These are phyloP conservation scores for Gastracanthus pulcherrimus DNA, from an alignment of 2,888 invertebrate genomes.

Conservation along the genomic window DNA sequence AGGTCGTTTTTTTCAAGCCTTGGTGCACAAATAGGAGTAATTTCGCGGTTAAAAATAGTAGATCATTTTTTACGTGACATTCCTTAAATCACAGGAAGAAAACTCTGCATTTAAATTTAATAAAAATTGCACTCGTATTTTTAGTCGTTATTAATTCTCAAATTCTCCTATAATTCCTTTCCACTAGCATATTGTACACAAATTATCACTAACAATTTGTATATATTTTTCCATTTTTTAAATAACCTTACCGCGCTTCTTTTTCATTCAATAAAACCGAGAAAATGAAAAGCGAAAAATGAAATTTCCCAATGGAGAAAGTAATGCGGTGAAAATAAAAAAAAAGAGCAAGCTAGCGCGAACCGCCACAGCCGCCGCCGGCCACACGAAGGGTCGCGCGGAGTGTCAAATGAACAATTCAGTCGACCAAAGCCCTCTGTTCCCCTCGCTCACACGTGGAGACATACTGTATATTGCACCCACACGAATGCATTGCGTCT, in stretches of 20 bases:
- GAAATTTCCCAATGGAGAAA: neutral
- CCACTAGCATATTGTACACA: no score
- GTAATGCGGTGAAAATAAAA: neutral
- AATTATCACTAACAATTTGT: no score
- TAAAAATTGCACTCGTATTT: neutral
- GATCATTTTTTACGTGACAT: neutral
- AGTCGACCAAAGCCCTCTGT: neutral
- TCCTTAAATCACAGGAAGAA: no score
- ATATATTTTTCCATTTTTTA: no score
- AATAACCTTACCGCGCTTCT: neutral
- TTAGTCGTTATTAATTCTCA: no score
- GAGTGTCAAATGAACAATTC: slow-evolving; percentile 24
- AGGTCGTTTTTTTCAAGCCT: slow-evolving; percentile 30
- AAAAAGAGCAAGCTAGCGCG: neutral
- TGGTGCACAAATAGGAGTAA: slow-evolving; percentile 14
- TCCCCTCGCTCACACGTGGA: neutral
- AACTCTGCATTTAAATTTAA: no score
- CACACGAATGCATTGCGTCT: neutral
- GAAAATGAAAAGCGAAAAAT: no score
- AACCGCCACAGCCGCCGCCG: neutral
- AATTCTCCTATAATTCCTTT: no score
- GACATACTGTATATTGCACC: neutral
- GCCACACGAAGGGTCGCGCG: neutral
- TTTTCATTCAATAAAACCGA: neutral
- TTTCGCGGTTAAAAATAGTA: slow-evolving; percentile 3